Conservation (phyloP, 1,140 invertebrate genomes). For the Triops longicaudatus region DNA sequence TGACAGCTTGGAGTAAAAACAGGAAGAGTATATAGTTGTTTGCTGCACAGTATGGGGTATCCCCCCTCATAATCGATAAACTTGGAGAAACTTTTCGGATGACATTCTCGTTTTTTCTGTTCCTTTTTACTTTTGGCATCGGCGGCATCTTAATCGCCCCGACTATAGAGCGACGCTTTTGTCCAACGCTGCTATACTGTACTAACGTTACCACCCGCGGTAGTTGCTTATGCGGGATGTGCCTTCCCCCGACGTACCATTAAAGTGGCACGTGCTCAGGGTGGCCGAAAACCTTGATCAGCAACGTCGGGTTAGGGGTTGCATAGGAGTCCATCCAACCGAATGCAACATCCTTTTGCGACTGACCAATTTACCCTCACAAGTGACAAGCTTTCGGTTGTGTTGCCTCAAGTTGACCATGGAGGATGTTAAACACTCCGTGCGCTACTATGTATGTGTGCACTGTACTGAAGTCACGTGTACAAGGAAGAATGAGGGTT, state of each 20-base stretch:
- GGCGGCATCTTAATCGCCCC: conserved; percentile 6
- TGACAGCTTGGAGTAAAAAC: conserved; percentile 7
- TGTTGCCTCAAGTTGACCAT: background rate
- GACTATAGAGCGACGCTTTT: background rate
- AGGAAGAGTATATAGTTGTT: background rate
- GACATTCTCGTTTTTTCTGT: background rate
- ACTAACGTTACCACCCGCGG: background rate
- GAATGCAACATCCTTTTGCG: background rate
- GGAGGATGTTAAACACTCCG: background rate
- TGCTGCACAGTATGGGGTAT: background rate
- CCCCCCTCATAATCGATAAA: background rate
- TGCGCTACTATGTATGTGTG: too few relatives aligned
- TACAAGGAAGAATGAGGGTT: too few relatives aligned
- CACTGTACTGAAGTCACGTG: too few relatives aligned
- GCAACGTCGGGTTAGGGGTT: background rate
- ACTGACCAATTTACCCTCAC: background rate
- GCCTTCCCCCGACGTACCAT: background rate
- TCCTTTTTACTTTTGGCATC: background rate
- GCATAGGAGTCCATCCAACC: background rate
- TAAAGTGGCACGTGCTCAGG: background rate
- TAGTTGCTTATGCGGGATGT: conserved; percentile 11
- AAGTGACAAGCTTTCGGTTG: background rate
- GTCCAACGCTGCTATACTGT: background rate
- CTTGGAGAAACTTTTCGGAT: background rate
- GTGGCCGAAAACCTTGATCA: background rate